phyloP scores from a whole-genome alignment of 2,888 invertebrate genomes.

The Pandemis heparana region DNA sequence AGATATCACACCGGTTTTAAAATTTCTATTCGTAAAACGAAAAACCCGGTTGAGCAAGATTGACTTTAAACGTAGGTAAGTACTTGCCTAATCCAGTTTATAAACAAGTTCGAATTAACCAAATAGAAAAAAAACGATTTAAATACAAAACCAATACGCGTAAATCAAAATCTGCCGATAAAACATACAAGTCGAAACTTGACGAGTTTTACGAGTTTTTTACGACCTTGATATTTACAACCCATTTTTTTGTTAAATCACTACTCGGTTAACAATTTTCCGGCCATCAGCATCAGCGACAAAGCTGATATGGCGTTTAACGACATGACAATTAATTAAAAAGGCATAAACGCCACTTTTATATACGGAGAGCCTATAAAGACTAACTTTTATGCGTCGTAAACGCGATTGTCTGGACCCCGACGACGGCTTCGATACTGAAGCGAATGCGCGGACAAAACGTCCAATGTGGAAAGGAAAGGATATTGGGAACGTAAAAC shows the following conservation, averaged over 20 bases:
- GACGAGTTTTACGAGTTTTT: constrained; percentile 30
- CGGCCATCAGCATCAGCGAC: constrained; percentile 76
- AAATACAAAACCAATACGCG: neutral
- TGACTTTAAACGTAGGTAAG: neutral
- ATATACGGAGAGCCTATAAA: constrained; percentile 83
- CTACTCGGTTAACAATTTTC: constrained; percentile 79
- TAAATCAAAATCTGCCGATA: constrained; percentile 29
- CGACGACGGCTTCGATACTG: constrained; percentile 69
- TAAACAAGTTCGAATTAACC: neutral
- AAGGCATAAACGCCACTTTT: constrained; percentile 84
- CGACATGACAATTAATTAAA: constrained; percentile 84
- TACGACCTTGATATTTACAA: constrained; percentile 29
- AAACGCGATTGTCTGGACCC: constrained; percentile 84
- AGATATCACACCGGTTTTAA: constrained; percentile 42
- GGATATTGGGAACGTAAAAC: constrained; percentile 60
- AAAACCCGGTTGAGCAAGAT: neutral
- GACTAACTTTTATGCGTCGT: constrained; percentile 86
- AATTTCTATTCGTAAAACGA: constrained; percentile 5
- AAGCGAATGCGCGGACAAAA: constrained; percentile 57
- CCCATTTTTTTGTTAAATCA: constrained; percentile 80
- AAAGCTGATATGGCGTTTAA: constrained; percentile 82
- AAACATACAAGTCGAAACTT: constrained; percentile 19
- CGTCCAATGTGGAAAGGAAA: constrained; percentile 55
- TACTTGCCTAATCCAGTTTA: neutral
- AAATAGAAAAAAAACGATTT: neutral